These are phyloP conservation scores for Lasioglossum zephyrum DNA, from an alignment of 2,888 invertebrate species.

Conservation along the genomic window DNA sequence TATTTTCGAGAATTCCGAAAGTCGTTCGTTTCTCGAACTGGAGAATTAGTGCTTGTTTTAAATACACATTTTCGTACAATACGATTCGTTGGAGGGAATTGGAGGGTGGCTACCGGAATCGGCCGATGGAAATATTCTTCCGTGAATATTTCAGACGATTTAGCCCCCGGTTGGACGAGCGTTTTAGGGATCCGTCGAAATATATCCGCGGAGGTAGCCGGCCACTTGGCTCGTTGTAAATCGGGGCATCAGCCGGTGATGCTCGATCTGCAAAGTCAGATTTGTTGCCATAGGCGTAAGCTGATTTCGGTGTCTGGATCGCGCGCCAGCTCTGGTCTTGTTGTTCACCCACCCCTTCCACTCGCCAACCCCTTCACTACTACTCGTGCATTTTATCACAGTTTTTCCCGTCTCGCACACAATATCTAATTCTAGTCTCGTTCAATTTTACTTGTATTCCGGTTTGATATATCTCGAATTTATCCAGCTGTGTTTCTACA, in stretches of 20 bases:
- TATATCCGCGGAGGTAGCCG: slow-evolving; percentile 23
- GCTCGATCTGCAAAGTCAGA: slow-evolving; percentile 61
- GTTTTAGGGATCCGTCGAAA: slow-evolving; percentile 13
- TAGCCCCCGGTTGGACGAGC: neutral
- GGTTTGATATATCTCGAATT: too few species aligned
- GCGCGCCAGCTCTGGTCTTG: slow-evolving; percentile 11
- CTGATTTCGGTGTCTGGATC: slow-evolving; percentile 61
- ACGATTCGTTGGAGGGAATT: neutral
- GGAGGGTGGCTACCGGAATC: neutral
- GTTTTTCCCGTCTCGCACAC: neutral
- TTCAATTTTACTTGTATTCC: neutral
- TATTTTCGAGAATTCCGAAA: neutral
- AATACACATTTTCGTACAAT: too few species aligned
- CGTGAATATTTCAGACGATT: slow-evolving; percentile 30
- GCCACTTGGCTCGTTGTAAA: slow-evolving; percentile 44
- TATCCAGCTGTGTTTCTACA: too few species aligned
- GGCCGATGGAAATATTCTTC: slow-evolving; percentile 18
- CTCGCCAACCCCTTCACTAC: slow-evolving; percentile 4
- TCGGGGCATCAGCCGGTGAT: slow-evolving; percentile 48
- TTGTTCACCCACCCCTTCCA: neutral
- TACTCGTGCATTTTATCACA: neutral
- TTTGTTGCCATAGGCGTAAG: slow-evolving; percentile 69
- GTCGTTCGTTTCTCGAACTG: neutral
- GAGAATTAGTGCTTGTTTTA: neutral
- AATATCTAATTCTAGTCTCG: neutral